Base-by-base conservation (phyloP, 1,140 invertebrate genomes). In the Saccostrea cuccullata region DNA sequence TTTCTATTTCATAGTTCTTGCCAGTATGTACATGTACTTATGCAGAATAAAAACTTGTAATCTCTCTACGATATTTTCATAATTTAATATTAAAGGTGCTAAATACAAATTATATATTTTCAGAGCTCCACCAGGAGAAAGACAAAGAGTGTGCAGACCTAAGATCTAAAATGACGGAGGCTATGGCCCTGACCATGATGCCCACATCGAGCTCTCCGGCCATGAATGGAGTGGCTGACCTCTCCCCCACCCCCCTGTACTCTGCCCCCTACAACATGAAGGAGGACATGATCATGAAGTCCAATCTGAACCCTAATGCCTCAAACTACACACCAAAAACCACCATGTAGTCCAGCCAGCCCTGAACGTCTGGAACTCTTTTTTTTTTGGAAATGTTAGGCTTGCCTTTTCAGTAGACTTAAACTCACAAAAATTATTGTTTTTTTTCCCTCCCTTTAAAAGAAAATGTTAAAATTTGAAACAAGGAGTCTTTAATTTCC, bases 111-210 rank as follows among this genome's bases (percentile, higher is more conserved):
- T 67, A 58, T 82, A 36, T 36, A 91, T 88, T 95, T 95, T 26
- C 93, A 98, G 98, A 95, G 95, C 92, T 97, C 91, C 97, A 98
- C 92, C 96, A 96, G 90, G 96, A 96, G 90, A 97, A 98, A 95
- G 98, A 99, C 90, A 97, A 97, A 94, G 98, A 99, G 95, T 97
- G 98, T 90, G 97, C 97, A 92, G 97, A 98, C 93, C 96, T 99
- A 91, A 98, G 98, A 95, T 96, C 96, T 86, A 98, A 98, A 95
- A 92, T 94, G 92, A 97, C 98, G 84, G 98, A 99, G 95, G 97
- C 98, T 92, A 96, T 98, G 94, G 98, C 98, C 60, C 97, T 98
- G 77, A 87, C 87, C 55, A 88, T 90, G 88, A 98, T 98, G 97
- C 98, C 98, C 36, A 90, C 91, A 20, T 91, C 90, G 82, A 85